Evolutionary conservation across 2,113 vertebrate species (phyloP), one percentile per base, ranked within the genome.

Genomic region (Azemiops feae): DNA sequence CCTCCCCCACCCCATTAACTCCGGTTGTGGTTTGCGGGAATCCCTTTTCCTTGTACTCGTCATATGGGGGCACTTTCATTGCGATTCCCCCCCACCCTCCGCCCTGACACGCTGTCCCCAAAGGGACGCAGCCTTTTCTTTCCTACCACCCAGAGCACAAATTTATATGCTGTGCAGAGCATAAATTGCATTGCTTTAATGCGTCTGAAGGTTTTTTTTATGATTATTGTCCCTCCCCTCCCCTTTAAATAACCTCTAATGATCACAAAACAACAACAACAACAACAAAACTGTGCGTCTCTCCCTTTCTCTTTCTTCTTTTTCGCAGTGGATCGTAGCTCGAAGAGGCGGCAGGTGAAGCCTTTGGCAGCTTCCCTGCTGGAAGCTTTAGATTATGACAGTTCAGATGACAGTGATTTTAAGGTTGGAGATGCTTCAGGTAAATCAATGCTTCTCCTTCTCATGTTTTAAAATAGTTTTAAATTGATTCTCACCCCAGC

Each of bases 341-440:
- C 99, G 96, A 99, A 99, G 98, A 98, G 98, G 96, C 98, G 99
- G 96, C 99, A 99, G 97, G 99, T 99, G 98, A 99, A 99, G 97
- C 99, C 99, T 93, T 98, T 99, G 96, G 98, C 99, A 96, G 99
- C 99, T 96, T 99, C 99, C 50, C 98, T 99, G 92, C 97, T 99
- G 74, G 99, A 99, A 97, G 99, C 98, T 94, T 97, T 99, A 98
- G 99, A 99, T 97, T 99, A 99, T 96, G 99, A 99, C 98, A 99
- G 99, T 97, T 99, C 99, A 90, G 99, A 99, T 96, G 99, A 99
- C 98, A 99, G 99, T 97, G 99, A 99, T 98, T 99, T 99, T 98
- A 98, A 99, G 98, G 99, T 99, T 96, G 99, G 98, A 97, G 99
- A 99, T 97, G 99, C 99, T 52, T 99, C 99, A 98, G 99, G 99